These are phyloP conservation scores for Pachliopta kotzebuea DNA, from an alignment of 2,888 invertebrate species.

Conservation along the genomic window DNA sequence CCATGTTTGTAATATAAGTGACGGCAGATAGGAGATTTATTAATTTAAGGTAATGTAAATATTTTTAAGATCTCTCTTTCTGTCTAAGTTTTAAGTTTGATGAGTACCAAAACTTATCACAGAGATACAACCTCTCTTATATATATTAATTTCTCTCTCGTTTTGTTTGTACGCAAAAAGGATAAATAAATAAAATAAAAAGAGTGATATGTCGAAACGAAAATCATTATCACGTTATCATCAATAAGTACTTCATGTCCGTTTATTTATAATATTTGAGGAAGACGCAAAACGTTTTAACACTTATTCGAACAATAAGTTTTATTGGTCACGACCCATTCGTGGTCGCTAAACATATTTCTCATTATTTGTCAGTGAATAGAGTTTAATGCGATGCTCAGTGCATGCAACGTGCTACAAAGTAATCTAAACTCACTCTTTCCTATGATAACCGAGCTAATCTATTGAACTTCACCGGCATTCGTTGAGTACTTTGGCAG, in stretches of 20 bases:
- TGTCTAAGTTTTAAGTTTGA: background rate
- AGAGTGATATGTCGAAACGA: no score
- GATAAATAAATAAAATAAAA: no score
- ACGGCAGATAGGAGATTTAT: no score
- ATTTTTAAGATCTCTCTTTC: no score
- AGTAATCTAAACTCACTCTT: slow-evolving; percentile 34
- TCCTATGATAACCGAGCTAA: slow-evolving; percentile 31
- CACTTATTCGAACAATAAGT: slow-evolving; percentile 8
- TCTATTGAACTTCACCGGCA: slow-evolving; percentile 32
- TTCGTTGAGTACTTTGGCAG: slow-evolving; percentile 11
- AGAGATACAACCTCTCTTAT: no score
- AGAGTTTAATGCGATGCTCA: slow-evolving; percentile 10
- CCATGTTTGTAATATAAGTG: no score
- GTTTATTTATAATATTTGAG: background rate
- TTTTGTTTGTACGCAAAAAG: no score
- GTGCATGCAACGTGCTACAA: slow-evolving; percentile 26
- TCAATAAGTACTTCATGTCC: background rate
- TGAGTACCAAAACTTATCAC: background rate
- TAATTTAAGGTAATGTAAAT: no score
- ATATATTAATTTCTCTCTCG: no score
- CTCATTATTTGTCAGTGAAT: slow-evolving; percentile 14
- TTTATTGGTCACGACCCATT: slow-evolving; percentile 21
- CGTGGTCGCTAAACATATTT: slow-evolving; percentile 13
- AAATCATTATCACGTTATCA: background rate
- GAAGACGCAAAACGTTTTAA: background rate